Percentiles rank a stretch among this genome's conserved stretches.
phyloP scores from a whole-genome alignment of 2,113 vertebrate species.

The Perca fluviatilis region DNA sequence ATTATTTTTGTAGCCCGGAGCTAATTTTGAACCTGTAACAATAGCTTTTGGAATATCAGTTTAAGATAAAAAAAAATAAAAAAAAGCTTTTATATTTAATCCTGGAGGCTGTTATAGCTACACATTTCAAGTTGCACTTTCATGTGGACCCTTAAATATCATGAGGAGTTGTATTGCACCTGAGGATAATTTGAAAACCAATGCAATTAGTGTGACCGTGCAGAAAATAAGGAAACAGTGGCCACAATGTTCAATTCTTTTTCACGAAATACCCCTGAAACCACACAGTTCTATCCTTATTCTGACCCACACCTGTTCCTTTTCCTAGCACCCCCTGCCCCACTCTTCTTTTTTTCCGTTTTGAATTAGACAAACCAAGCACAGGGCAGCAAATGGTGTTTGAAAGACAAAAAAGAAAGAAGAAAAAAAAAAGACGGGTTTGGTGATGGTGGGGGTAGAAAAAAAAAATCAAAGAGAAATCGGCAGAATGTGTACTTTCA shows the following conservation, averaged over 20 bases:
- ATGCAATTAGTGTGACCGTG: slow-evolving; percentile 31
- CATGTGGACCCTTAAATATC: slow-evolving; percentile 59
- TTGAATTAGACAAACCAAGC: slow-evolving; percentile 76
- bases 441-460: slow-evolving; percentile 31
- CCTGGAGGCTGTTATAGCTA: slow-evolving; percentile 56
- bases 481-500: slow-evolving; percentile 81
- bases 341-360: slow-evolving; percentile 56
- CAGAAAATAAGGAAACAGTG: slow-evolving; percentile 1
- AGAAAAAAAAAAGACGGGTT: slow-evolving; percentile 58
- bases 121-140: slow-evolving; percentile 51
- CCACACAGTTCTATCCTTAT: slow-evolving; percentile 19
- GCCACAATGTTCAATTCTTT: not conserved
- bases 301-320: slow-evolving; percentile 81
- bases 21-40: slow-evolving; percentile 72
- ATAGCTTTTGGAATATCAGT: slow-evolving; percentile 72
- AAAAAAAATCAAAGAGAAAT: slow-evolving; percentile 84
- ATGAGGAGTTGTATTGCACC: slow-evolving; percentile 39
- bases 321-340: slow-evolving; percentile 35
- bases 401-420: slow-evolving; percentile 64
- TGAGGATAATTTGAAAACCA: slow-evolving; percentile 62
- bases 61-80: slow-evolving; percentile 52
- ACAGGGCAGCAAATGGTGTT: slow-evolving; percentile 79
- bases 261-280: slow-evolving; percentile 41
- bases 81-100: slow-evolving; percentile 60
- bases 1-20: slow-evolving; percentile 71